Evolutionary conservation across 2,888 invertebrate species (phyloP).

Genomic region (Stegophylla sp.): DNA sequence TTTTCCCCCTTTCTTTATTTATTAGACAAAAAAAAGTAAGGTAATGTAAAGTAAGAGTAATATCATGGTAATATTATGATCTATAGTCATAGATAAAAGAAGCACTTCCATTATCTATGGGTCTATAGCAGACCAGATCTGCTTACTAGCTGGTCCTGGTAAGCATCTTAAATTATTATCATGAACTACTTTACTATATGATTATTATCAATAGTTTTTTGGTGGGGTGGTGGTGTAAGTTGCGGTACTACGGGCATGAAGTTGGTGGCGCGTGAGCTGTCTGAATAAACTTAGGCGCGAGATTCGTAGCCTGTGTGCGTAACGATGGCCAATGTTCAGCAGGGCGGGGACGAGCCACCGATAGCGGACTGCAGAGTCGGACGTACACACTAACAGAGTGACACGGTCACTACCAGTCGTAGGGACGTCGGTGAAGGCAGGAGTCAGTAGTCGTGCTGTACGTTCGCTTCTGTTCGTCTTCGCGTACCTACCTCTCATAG

Average conservation of each 20-base stretch:
- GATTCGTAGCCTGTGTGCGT: neutral
- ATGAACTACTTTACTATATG: too few relatives aligned
- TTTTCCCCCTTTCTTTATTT: too few relatives aligned
- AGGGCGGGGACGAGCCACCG: constrained; percentile 43
- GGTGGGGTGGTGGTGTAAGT: neutral
- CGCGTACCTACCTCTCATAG: too few relatives aligned
- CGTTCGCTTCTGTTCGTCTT: neutral
- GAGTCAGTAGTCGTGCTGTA: neutral
- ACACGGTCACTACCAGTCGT: neutral
- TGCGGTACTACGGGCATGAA: constrained; percentile 11
- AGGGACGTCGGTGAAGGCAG: neutral
- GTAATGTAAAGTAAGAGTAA: too few relatives aligned
- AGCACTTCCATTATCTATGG: too few relatives aligned
- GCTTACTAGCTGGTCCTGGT: too few relatives aligned
- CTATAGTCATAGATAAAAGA: too few relatives aligned
- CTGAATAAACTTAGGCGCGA: neutral
- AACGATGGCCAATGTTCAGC: constrained; percentile 35
- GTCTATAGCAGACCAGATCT: too few relatives aligned
- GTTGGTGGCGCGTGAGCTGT: constrained; percentile 36
- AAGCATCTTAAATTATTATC: too few relatives aligned
- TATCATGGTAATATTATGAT: too few relatives aligned
- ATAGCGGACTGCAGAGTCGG: neutral
- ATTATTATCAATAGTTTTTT: constrained; percentile 15
- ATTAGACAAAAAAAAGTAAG: too few relatives aligned
- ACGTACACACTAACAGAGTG: neutral